A percentile compares a stretch with the other conserved stretches of the same genome.
Conservation (phyloP, 2,113 vertebrate species). For the Ciconia boyciana region DNA sequence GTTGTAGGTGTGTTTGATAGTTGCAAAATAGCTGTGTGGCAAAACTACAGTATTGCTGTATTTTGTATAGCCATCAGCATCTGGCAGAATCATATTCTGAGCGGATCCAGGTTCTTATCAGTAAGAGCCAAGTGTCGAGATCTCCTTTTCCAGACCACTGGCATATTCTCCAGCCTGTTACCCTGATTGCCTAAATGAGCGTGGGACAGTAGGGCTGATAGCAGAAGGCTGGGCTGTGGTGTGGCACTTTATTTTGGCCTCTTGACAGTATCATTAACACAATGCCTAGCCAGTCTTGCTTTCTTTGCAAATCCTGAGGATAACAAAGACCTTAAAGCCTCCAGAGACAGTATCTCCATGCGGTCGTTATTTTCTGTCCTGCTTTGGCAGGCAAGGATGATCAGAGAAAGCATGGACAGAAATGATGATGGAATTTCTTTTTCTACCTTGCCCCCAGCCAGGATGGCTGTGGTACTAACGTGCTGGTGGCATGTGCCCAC, state of each 20-base stretch:
- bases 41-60: not conserved
- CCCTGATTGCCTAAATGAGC: not conserved
- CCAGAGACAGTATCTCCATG: not conserved
- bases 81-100: not conserved
- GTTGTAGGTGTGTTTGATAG: slow-evolving; percentile 14
- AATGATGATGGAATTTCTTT: not conserved
- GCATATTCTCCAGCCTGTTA: not conserved
- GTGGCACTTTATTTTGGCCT: slow-evolving; percentile 16
- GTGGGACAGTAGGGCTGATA: not conserved
- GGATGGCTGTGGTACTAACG: not conserved
- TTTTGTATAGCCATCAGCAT: not conserved
- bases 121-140: not conserved
- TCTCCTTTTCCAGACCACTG: slow-evolving; percentile 34
- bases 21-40: slow-evolving; percentile 24
- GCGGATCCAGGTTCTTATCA: not conserved
- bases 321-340: not conserved
- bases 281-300: not conserved
- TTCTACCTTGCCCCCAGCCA: rapidly evolving
- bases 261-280: slow-evolving; percentile 10
- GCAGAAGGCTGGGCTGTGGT: not conserved
- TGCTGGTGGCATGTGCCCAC: not conserved
- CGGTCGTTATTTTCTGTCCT: not conserved
- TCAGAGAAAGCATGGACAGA: not conserved
- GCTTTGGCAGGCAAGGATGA: not conserved
- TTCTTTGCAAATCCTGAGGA: not conserved